phyloP scores from a whole-genome alignment of 2,888 invertebrate species.

The Smittia aterrima region DNA sequence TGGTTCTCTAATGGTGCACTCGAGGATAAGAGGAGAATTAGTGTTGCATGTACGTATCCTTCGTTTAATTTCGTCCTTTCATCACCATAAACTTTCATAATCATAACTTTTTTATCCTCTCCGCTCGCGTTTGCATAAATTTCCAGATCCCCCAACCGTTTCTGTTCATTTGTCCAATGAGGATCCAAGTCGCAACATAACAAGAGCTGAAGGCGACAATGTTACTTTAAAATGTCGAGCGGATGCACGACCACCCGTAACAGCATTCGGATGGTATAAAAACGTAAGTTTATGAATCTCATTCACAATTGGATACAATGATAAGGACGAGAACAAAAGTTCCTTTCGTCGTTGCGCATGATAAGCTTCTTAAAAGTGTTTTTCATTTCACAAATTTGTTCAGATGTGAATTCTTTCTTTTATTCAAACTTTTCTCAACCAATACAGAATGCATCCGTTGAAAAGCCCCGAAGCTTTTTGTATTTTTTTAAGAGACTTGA shows the following conservation, averaged over 20 bases:
- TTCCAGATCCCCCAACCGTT: conserved; percentile 75
- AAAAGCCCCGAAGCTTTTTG: too few species aligned
- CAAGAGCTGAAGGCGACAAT: conserved; percentile 68
- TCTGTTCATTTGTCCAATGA: conserved; percentile 66
- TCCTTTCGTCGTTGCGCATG: not conserved
- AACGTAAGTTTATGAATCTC: conserved; percentile 63
- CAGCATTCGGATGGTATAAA: conserved; percentile 75
- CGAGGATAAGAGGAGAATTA: conserved; percentile 73
- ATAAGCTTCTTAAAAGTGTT: conserved; percentile 13
- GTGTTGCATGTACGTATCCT: conserved; percentile 67
- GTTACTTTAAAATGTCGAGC: conserved; percentile 76
- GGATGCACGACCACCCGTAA: conserved; percentile 72
- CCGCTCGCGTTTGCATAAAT: not conserved
- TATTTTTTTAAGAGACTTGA: too few species aligned
- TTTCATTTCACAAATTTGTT: not conserved
- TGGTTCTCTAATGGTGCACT: conserved; percentile 78
- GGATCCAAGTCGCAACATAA: conserved; percentile 61
- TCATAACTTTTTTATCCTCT: not conserved
- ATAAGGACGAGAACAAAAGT: not conserved
- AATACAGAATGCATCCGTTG: too few species aligned
- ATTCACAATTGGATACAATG: not conserved
- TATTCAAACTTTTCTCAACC: too few species aligned
- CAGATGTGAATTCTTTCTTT: not conserved
- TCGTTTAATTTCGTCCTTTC: conserved; percentile 14
- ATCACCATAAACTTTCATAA: conserved; percentile 7